A percentile compares a stretch with the other conserved stretches of the same genome.
phyloP scores from a whole-genome alignment of 1,140 invertebrate species.

The Drosophila sturtevanti region DNA sequence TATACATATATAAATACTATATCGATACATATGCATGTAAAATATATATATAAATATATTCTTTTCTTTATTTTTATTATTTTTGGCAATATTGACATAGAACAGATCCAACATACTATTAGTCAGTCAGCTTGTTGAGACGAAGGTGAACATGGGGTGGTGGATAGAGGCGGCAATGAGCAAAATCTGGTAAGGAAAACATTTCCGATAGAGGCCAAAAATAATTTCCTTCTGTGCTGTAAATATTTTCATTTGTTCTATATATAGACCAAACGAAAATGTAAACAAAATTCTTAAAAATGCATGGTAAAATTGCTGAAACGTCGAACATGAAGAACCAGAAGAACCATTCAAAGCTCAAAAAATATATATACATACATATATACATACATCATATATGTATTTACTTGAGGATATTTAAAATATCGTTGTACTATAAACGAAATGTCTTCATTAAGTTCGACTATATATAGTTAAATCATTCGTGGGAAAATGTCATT shows the following conservation, averaged over 20 bases:
- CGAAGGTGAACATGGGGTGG: not conserved
- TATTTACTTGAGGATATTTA: too few relatives aligned
- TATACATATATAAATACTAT: not conserved
- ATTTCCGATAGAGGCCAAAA: slow-evolving; percentile 9
- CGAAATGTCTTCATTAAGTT: too few relatives aligned
- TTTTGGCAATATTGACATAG: slow-evolving; percentile 2
- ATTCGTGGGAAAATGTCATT: too few relatives aligned
- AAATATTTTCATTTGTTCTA: slow-evolving; percentile 2
- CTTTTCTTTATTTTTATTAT: slow-evolving; percentile 1
- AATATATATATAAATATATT: not conserved
- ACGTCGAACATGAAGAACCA: too few relatives aligned
- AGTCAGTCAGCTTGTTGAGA: not conserved
- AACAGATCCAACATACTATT: not conserved
- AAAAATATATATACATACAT: too few relatives aligned
- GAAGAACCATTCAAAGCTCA: too few relatives aligned
- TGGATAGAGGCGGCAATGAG: not conserved
- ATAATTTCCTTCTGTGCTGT: slow-evolving; percentile 4
- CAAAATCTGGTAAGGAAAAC: not conserved
- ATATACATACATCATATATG: too few relatives aligned
- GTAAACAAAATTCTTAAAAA: slow-evolving; percentile 7
- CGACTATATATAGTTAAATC: too few relatives aligned
- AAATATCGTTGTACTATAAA: too few relatives aligned
- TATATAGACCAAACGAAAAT: slow-evolving; percentile 1
- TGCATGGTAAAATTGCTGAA: not conserved
- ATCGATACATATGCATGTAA: not conserved